Base-by-base conservation (phyloP, 1,140 invertebrate species). In the Bombus pyrosoma region DNA sequence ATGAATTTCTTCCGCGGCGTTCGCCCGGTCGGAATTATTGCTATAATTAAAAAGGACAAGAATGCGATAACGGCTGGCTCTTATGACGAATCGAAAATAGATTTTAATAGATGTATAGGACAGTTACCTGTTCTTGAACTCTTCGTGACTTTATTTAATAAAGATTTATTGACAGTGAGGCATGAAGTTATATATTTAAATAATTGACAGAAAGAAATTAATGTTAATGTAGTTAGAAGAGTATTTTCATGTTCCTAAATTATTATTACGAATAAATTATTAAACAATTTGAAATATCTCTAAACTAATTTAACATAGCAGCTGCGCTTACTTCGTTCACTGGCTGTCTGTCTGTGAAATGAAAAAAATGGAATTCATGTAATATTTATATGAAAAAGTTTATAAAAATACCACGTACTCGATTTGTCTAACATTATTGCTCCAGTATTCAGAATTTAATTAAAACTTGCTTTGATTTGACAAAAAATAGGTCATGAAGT, bases 1-100 rank as follows among this genome's bases (percentile, higher is more conserved):
- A 53, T 72, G 78, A 41, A 83, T 78, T 85, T 87, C 81, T 78
- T 76, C 76, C 79, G 39, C 25, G 71, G 72, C 3, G 10, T 57
- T 76, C 34, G 25, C 47, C 53, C 73, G 6, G 37, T 25, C 28
- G 13, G 34, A 37, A 57, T 73, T 79, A 84, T 84, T 41, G 47
- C 28, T 25, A 25, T 71, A 80, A 85, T 79, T 85, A 80, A 74
- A 64, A 79, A 53, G 64, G 32, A 28, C 41, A 53, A 15, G 28
- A 22, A 59, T 53, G 15, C 39, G 13, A 18, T 28, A 43, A 18
- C 34, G 32, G 39, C 37, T 32, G 1, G 0, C 13, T 73, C n/a
- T 28, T 28, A 9, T 12, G 28, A n/a, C n/a, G 2, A 22, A 13
- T 9, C 13, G 12, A 32, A 53, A 53, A 74, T 74, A 10, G 15